Evolutionary conservation across 92 coral and sea anemone species (phyloP), one percentile per base, ranked within the genome.

Genomic region (Epizoanthus ramosus): DNA sequence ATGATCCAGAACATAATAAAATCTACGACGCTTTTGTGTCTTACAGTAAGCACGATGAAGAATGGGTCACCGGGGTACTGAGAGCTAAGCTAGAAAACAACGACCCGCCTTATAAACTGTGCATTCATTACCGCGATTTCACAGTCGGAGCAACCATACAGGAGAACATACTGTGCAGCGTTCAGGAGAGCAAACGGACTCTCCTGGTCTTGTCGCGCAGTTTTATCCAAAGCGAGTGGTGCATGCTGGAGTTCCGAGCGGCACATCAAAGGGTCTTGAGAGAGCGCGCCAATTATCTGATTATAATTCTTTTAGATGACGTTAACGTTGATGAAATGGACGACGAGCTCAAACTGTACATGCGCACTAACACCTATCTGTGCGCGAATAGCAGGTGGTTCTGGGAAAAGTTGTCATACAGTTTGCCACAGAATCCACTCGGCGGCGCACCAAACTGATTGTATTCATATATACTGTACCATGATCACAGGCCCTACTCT

Each of bases 191-290:
- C 59, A 92, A 89, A 58, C 90, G 98, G 21, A 94, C 87, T 90
- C 81, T 94, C 63, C 85, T 94, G 86, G 88, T 94, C 8, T 70
- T 94, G 70, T 94, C 98, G 4, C 91, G 84, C 28, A 67, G 79
- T 75, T 94, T 94, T 76, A 61, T 92, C 22, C 67, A 82, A 76
- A 94, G 98, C 84, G 98, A 94, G 70, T 94, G 98, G 98, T 94
- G 98, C 60, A 85, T 84, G 95, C 61, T 92, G 65, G 98, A 94
- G 87, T 94, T 94, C 59, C 92, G 98, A 7, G 95, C 98, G 5
- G 98, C 98, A 1, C 98, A 94, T 57, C 98, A 85, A 19, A 92
- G 85, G 80, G 95, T 86, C n/a, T 77, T 94, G 17, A 74, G 89
- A 71, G 95, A 92, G 60, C 93, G 88, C 63, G 86, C 89, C 5